phyloP scores from a whole-genome alignment of 1,140 invertebrate species.

The Tribolium castaneum region DNA sequence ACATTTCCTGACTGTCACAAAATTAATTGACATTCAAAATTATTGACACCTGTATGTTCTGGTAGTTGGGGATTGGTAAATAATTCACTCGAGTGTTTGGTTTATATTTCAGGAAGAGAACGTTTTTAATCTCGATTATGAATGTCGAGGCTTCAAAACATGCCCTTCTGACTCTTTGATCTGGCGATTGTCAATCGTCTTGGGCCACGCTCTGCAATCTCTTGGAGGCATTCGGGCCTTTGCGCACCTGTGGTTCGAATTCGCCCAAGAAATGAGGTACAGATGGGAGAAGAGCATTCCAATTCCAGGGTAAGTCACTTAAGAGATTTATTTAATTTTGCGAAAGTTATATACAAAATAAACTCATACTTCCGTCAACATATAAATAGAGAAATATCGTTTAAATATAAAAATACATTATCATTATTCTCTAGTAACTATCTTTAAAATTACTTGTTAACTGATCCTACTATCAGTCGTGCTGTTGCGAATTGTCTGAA shows the following conservation, averaged over 20 bases:
- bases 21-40: background rate
- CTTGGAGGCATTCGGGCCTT: constrained; percentile 83
- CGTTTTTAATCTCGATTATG: constrained; percentile 38
- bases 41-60: background rate
- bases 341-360: constrained; percentile 36
- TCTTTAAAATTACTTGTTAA: background rate
- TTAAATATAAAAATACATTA: background rate
- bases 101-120: constrained; percentile 14
- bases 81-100: background rate
- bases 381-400: constrained; percentile 22
- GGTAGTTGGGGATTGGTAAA: too few species aligned
- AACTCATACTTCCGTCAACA: constrained; percentile 3
- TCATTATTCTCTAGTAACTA: background rate
- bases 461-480: constrained; percentile 23
- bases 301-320: constrained; percentile 84
- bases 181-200: constrained; percentile 84
- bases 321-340: constrained; percentile 40
- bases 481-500: background rate
- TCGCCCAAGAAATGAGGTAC: constrained; percentile 89
- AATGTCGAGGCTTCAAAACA: constrained; percentile 75
- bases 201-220: constrained; percentile 81
- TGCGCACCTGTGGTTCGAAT: constrained; percentile 93
- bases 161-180: constrained; percentile 82
- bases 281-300: constrained; percentile 85
- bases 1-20: background rate